phyloP scores from a whole-genome alignment of 2,113 vertebrate genomes.

The Semnornis frantzii region DNA sequence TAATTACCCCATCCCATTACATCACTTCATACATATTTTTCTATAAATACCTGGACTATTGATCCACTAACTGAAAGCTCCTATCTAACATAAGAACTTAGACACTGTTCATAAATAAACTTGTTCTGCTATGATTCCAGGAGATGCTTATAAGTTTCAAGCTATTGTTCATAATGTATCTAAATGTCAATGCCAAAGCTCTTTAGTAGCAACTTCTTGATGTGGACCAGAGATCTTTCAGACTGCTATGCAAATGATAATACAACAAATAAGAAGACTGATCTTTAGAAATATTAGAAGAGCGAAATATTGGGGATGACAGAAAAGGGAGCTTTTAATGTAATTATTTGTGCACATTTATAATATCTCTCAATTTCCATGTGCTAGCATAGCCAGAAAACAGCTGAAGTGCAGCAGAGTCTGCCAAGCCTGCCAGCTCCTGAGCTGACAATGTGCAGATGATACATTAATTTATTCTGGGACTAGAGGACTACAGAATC shows the following conservation, averaged over 20 bases:
- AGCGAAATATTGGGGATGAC: not conserved
- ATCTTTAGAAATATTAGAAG: not conserved
- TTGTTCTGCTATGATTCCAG: not conserved
- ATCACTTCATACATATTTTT: not conserved
- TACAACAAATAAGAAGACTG: not conserved
- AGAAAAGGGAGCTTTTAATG: not conserved
- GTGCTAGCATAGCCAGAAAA: not conserved
- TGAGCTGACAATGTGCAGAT: not conserved
- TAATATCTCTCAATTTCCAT: not conserved
- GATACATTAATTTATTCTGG: slow-evolving; percentile 30
- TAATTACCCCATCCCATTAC: too few species aligned
- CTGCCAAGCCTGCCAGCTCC: not conserved
- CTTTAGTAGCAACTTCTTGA: not conserved
- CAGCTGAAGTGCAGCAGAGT: not conserved
- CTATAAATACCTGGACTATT: not conserved
- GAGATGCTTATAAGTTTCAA: not conserved
- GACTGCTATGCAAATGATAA: not conserved
- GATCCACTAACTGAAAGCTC: not conserved
- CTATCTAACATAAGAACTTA: not conserved
- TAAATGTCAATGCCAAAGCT: not conserved
- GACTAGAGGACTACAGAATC: slow-evolving; percentile 6
- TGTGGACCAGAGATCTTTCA: not conserved
- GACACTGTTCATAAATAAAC: not conserved
- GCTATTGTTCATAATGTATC: not conserved
- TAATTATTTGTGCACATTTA: slow-evolving; percentile 6